Conservation (phyloP, 37 sponge, comb jelly and placozoan species). For the Corticium candelabrum region DNA sequence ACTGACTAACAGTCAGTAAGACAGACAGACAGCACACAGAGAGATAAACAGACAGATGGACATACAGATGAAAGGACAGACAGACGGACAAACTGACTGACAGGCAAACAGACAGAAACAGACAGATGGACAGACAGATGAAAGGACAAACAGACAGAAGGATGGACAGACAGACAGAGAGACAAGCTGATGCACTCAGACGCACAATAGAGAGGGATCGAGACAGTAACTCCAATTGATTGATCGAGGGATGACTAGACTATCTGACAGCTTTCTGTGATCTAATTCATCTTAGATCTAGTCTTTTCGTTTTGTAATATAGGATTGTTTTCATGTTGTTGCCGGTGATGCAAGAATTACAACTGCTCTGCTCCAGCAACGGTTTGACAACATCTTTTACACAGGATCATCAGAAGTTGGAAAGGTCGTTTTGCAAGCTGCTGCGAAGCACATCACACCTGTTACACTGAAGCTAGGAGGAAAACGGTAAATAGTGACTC, state of each 20-base stretch:
- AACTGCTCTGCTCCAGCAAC: slow-evolving; percentile 42
- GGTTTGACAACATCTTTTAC: slow-evolving; percentile 75
- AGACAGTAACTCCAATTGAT: not conserved
- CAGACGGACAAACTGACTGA: too few relatives aligned
- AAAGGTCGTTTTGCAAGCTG: slow-evolving; percentile 63
- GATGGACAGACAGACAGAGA: too few relatives aligned
- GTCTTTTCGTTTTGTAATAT: not conserved
- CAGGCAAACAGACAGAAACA: too few relatives aligned
- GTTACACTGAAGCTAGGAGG: slow-evolving; percentile 69
- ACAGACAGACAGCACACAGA: too few relatives aligned
- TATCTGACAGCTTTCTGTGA: not conserved
- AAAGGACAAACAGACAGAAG: too few relatives aligned
- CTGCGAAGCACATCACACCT: slow-evolving; percentile 78
- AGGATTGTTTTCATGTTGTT: slow-evolving; percentile 54
- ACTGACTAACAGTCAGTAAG: not conserved
- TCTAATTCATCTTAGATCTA: not conserved
- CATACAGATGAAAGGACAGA: too few relatives aligned
- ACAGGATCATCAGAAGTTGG: slow-evolving; percentile 65
- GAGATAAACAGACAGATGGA: too few relatives aligned
- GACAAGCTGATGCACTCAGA: not conserved
- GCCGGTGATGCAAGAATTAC: slow-evolving; percentile 45
- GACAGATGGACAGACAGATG: too few relatives aligned
- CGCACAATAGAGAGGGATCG: not conserved
- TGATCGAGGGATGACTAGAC: not conserved
- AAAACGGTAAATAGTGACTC: slow-evolving; percentile 7